A percentile compares a stretch with the other conserved stretches of the same genome.
These are phyloP conservation scores for Drosophila kurseongensis DNA, from an alignment of 1,140 invertebrate genomes.

Conservation along the genomic window DNA sequence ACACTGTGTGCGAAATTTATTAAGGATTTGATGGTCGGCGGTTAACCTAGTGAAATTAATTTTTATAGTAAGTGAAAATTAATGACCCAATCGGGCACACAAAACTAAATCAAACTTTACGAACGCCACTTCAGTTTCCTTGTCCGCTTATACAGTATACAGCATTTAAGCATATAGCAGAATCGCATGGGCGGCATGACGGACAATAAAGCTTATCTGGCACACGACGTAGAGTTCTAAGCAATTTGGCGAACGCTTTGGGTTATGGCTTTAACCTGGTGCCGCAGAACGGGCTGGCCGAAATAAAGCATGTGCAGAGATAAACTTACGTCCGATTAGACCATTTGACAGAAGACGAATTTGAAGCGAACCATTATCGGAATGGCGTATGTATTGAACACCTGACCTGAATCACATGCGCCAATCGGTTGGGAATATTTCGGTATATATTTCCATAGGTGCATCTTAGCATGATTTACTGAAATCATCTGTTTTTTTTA, in stretches of 20 bases:
- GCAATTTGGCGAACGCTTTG: constrained; percentile 32
- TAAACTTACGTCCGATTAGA: constrained; percentile 29
- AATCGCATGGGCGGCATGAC: constrained; percentile 7
- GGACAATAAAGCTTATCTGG: constrained; percentile 38
- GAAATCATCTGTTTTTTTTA: background rate
- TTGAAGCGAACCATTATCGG: constrained; percentile 31
- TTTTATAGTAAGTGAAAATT: constrained; percentile 36
- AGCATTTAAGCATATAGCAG: background rate
- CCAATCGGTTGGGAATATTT: constrained; percentile 20
- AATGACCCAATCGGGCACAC: constrained; percentile 13
- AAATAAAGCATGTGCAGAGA: constrained; percentile 38
- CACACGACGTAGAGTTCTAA: constrained; percentile 14
- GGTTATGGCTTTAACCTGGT: constrained; percentile 22
- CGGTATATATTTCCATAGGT: background rate
- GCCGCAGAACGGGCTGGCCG: background rate
- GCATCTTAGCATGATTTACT: background rate
- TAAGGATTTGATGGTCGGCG: constrained; percentile 34
- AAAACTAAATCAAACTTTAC: constrained; percentile 18
- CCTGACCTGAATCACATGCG: constrained; percentile 48
- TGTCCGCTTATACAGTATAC: constrained; percentile 10
- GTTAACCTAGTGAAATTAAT: constrained; percentile 45
- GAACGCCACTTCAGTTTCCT: constrained; percentile 25
- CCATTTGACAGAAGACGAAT: constrained; percentile 9
- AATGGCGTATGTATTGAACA: constrained; percentile 36
- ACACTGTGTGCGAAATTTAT: constrained; percentile 41